These are phyloP conservation scores for Talpa occidentalis DNA, from an alignment of 2,113 vertebrate species.

Conservation along the genomic window DNA sequence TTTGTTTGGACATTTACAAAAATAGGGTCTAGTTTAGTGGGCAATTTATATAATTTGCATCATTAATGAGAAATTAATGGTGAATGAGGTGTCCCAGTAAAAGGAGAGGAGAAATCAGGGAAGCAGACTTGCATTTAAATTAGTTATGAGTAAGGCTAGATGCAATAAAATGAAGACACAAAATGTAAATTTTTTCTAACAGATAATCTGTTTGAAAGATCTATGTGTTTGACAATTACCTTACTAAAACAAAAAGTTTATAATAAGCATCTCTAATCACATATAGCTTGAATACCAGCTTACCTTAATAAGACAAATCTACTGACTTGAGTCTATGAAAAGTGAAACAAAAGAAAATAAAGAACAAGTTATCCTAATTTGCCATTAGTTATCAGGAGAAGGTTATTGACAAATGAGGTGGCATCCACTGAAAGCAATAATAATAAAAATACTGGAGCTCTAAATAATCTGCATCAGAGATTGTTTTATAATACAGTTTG, in stretches of 20 bases:
- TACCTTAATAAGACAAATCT: background rate
- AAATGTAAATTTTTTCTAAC: background rate
- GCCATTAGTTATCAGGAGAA: conserved; percentile 52
- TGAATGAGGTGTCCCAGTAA: conserved; percentile 76
- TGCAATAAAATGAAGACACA: background rate
- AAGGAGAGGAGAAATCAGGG: conserved; percentile 58
- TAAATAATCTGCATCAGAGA: background rate
- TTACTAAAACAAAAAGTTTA: background rate
- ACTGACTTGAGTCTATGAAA: background rate
- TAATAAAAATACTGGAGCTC: conserved; percentile 60
- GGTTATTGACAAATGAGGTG: conserved; percentile 78
- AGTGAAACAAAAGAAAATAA: background rate
- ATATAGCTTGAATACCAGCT: background rate
- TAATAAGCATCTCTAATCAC: background rate
- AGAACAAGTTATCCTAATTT: background rate
- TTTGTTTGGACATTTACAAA: conserved; percentile 47
- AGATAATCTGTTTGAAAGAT: background rate
- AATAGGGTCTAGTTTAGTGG: conserved; percentile 38
- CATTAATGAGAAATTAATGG: conserved; percentile 67
- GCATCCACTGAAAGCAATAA: conserved; percentile 23
- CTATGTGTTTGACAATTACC: background rate
- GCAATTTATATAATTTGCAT: conserved; percentile 29
- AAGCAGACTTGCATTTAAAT: conserved; percentile 73
- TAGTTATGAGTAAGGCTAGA: conserved; percentile 53
- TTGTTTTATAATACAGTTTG: background rate